Base-by-base conservation (phyloP, 37 sponge, comb jelly and placozoan genomes). In the Theonella swinhoei region DNA sequence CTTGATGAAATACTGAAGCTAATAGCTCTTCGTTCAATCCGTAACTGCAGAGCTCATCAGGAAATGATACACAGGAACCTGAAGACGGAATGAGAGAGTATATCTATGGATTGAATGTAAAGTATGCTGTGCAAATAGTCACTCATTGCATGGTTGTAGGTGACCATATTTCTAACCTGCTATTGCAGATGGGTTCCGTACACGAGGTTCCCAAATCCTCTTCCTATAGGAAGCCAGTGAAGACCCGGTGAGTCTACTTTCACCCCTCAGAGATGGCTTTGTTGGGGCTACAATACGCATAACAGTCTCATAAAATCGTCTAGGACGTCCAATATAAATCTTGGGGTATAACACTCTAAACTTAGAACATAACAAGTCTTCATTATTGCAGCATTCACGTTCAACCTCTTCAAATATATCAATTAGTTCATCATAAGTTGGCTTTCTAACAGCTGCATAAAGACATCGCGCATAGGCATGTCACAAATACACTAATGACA, bases 211-310 rank as follows among this genome's bases (percentile, higher is more conserved):
- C 76, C 77, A 84, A 3, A 66, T 39, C 38, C 85, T 84, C 35
- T 38, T 39, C 28, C 70, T 20, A 39, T 84, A 84, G n/a, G 77
- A 66, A 5, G 31, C 38, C 29, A 84, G 41, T 9, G 85, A 77
- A 42, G 85, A 84, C 28, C 85, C 85, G 31, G 38, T 36, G 36
- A 84, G 35, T 29, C 72, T 84, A 37, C 37, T 5, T 40, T 24
- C 26, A 35, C 85, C 85, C 32, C 26, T 64, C 42, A 76, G 20
- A 8, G 85, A 76, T 65, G 69, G 70, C 71, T 41, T 66, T 42
- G 85, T 84, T 38, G 85, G 85, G 19, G 75, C 85, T 67, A 40
- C 85, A n/a, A 84, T n/a, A 24, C 85, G 23, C 19, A 14, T 31
- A 24, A 84, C 39, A 25, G 78, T 76, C 1, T 76, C 77, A 68